Base-by-base conservation (phyloP, 2,113 vertebrate species). In the Pampusana beccarii region DNA sequence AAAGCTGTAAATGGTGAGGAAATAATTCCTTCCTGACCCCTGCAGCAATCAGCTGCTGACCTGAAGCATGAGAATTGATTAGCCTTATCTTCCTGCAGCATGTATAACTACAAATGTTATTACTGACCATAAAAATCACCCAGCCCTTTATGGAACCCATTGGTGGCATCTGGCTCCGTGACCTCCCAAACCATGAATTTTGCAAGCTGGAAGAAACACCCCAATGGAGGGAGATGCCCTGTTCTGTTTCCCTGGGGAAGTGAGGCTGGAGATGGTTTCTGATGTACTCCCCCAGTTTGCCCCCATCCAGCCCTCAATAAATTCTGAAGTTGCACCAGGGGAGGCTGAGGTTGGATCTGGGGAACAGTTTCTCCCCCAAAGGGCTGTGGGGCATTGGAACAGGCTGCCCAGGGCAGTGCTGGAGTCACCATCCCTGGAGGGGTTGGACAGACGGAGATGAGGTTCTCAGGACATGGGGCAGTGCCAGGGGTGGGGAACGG, bases 31-130 rank as follows among this genome's bases (percentile, higher is more conserved):
- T 82, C 87, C 95, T 96, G 97, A 97, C 95, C 96, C 93, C 72
- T 80, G 80, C 84, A 93, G 96, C 93, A 97, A 97, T 96, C 95
- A 97, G 82, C 85, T 94, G 79, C 93, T 97, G 96, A 97, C 96
- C 95, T 97, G 94, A 89, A 97, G 96, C 96, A 85, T 83, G 87
- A 94, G 93, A 96, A 97, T 97, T 95, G 96, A 97, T 97, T 96
- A 97, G 92, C 85, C 81, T 95, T 84, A 92, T 93, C 93, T 97
- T 78, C 90, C 64, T 28, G 7, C 72, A 86, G 40, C 96, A 87
- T 93, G 95, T 96, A 90, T 38, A 85, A 95, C 94, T 92, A 97
- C 95, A 94, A 90, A 96, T 71, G 90, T 94, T 97, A 96, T 95
- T 96, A 97, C 88, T 95, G 94, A 84, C 83, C 95, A 80, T 96